Evolutionary conservation across 2,113 vertebrate genomes (phyloP), one percentile per base, ranked within the genome.

Genomic region (Talpa occidentalis): DNA sequence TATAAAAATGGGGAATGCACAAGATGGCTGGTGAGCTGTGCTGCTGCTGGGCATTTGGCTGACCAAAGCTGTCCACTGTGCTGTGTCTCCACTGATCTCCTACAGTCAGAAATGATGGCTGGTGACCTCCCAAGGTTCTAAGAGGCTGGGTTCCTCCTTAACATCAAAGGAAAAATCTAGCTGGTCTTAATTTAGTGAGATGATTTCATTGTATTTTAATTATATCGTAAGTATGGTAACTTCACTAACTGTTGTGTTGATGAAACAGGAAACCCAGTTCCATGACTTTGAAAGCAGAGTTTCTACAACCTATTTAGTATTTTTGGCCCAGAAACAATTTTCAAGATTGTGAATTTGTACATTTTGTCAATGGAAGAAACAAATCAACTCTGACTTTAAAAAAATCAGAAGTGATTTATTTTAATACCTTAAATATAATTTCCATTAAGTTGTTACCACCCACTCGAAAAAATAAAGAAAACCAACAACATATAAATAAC

Each of bases 401-500:
- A 92, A 42, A 56, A 56, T 56, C 24, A 52, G 40, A 69, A 94
- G 26, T 86, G n/a, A 86, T 86, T 88, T 69, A 73, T 77, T 59
- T 3, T n/a, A 78, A 69, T 72, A 84, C 5, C 40, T 91, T 69
- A 72, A n/a, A 64, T 32, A 37, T 67, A 91, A 94, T 89, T 92
- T 94, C 42, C 82, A 62, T 74, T 66, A 92, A 76, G 42, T 69
- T 93, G 64, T 56, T 90, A 85, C n/a, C 22, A 80, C 37, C 8
- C 26, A 5, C 26, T 95, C 54, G 54, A 74, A 91, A 80, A 56
- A 35, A 67, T 69, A 77, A 49, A 30, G 40, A 22, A 37, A 4
- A 10, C 8, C 44, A 47, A 90, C n/a, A 42, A 40, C 9, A 80
- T 74, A 91, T 74, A 78, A 94, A 94, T 88, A 94, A 88, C 40